Percentiles rank a stretch among this genome's conserved stretches.
phyloP scores from a whole-genome alignment of 2,113 vertebrate genomes.

The Hippocampus guttulatus region DNA sequence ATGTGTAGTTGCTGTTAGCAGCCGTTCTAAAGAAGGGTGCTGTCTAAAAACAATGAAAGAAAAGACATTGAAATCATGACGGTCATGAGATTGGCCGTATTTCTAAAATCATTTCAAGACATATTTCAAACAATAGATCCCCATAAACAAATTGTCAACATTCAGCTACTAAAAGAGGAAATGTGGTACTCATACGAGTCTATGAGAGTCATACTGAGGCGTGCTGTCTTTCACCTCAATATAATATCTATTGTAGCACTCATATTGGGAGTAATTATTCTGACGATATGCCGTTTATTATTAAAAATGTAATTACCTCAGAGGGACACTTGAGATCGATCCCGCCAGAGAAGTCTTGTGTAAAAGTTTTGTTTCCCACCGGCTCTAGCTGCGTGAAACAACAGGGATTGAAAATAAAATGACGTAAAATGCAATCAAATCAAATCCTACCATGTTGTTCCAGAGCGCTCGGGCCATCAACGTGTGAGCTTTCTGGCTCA shows the following conservation, averaged over 20 bases:
- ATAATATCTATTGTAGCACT: background rate
- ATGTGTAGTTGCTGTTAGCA: slow-evolving; percentile 77
- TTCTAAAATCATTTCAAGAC: background rate
- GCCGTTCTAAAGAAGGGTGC: slow-evolving; percentile 78
- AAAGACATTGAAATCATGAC: background rate
- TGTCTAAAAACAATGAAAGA: slow-evolving; percentile 51
- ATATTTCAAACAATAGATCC: background rate
- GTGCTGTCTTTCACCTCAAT: background rate
- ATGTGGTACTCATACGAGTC: too few relatives aligned
- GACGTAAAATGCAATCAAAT: background rate
- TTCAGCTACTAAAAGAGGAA: too few relatives aligned
- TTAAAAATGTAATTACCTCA: slow-evolving; percentile 67
- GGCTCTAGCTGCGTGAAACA: slow-evolving; percentile 76
- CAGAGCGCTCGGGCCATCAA: slow-evolving; percentile 85
- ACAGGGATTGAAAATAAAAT: background rate
- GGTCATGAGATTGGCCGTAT: background rate
- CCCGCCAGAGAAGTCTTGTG: slow-evolving; percentile 65
- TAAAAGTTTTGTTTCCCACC: slow-evolving; percentile 76
- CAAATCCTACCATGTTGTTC: slow-evolving; percentile 80
- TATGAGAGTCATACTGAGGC: too few relatives aligned
- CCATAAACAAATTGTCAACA: background rate
- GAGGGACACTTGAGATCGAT: slow-evolving; percentile 78
- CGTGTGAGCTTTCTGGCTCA: slow-evolving; percentile 82
- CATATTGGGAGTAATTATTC: background rate
- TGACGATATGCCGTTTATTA: background rate